phyloP scores from a whole-genome alignment of 2,113 vertebrate genomes.

The Laticauda laticaudata region DNA sequence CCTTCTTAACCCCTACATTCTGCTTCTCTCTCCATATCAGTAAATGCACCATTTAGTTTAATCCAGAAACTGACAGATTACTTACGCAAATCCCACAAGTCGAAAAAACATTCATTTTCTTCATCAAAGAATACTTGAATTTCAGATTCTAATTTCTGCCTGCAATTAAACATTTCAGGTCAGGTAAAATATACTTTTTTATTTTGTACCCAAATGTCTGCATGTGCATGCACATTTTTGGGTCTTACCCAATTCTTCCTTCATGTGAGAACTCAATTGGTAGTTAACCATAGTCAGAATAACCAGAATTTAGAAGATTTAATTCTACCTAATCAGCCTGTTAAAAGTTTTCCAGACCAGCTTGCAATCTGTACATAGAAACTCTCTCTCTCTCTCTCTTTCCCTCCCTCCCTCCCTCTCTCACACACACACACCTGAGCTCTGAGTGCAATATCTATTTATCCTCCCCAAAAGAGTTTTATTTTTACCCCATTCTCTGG shows the following conservation, averaged over 20 bases:
- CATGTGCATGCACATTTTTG: neutral
- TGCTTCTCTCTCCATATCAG: neutral
- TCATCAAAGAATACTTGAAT: conserved; percentile 75
- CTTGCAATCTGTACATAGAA: neutral
- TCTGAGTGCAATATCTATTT: neutral
- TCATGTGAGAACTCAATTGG: neutral
- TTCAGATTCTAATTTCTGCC: conserved; percentile 79
- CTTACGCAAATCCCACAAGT: conserved; percentile 72
- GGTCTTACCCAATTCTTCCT: neutral
- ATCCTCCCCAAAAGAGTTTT: too few species aligned
- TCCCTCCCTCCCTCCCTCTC: too few species aligned
- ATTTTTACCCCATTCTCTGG: neutral
- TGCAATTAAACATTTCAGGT: conserved; percentile 61
- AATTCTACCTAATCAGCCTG: neutral
- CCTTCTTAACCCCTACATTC: neutral
- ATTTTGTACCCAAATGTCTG: conserved; percentile 9
- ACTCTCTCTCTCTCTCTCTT: too few species aligned
- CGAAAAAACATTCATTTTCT: conserved; percentile 55
- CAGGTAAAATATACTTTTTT: conserved; percentile 9
- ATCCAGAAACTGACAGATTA: conserved; percentile 2
- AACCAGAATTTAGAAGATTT: neutral
- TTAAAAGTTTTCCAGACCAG: neutral
- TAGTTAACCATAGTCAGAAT: neutral
- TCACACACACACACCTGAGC: too few species aligned
- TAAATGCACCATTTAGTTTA: neutral